Conservation (phyloP, 2,113 vertebrate genomes). For the Callipepla squamata region DNA sequence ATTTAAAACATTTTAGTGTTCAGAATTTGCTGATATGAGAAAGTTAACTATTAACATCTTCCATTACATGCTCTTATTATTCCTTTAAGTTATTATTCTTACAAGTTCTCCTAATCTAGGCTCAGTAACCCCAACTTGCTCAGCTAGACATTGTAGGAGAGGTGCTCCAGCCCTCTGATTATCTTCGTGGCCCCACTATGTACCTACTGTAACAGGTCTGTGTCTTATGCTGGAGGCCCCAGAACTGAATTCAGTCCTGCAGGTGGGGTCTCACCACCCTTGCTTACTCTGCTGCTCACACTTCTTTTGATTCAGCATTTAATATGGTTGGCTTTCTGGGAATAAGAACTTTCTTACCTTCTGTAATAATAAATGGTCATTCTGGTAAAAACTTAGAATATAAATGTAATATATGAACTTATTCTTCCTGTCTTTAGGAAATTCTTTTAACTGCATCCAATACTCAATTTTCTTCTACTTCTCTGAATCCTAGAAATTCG, state of each 20-base stretch:
- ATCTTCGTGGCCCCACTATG: background rate
- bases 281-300: background rate
- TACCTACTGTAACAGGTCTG: background rate
- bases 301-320: background rate
- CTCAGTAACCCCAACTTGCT: background rate
- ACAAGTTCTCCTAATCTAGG: background rate
- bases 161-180: background rate
- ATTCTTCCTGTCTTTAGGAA: background rate
- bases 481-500: background rate
- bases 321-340: background rate
- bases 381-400: background rate
- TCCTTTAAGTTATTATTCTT: background rate
- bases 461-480: background rate
- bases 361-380: background rate
- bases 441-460: background rate
- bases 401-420: background rate
- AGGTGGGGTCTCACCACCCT: background rate
- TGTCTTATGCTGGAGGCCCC: background rate
- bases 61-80: background rate
- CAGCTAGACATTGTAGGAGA: background rate
- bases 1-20: background rate
- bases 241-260: background rate
- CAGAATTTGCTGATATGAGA: background rate
- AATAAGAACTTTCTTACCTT: background rate
- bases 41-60: background rate